phyloP scores from a whole-genome alignment of 2,797 vertebrate genomes.

The Karalla daura region DNA sequence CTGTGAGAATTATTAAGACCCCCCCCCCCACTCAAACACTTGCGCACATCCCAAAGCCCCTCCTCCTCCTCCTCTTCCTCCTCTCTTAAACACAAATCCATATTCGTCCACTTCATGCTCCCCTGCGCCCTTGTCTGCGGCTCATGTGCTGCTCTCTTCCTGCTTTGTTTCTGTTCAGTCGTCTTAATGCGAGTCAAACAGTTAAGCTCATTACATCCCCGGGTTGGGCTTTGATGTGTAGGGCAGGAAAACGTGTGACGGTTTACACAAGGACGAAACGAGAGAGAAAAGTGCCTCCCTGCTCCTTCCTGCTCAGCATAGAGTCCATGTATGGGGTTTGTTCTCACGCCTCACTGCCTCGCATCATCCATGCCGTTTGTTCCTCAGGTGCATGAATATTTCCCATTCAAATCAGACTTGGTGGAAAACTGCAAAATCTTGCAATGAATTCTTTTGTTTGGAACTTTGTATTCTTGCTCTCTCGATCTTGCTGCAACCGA shows the following conservation, averaged over 20 bases:
- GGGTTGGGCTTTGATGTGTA: conserved; percentile 59
- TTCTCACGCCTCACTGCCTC: too few species aligned
- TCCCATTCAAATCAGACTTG: neutral
- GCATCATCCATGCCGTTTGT: neutral
- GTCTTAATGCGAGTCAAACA: conserved; percentile 47
- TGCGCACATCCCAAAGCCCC: too few species aligned
- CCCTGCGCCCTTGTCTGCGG: conserved; percentile 43
- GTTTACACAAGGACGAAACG: conserved; percentile 41
- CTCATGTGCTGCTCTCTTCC: conserved; percentile 53
- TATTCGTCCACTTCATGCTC: conserved; percentile 41
- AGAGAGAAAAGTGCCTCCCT: neutral
- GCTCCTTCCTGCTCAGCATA: neutral
- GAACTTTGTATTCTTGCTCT: neutral
- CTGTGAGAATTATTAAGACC: conserved; percentile 69
- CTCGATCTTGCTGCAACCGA: neutral
- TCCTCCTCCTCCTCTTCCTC: neutral
- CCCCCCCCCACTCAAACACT: too few species aligned
- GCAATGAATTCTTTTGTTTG: neutral
- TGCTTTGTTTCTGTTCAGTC: conserved; percentile 61
- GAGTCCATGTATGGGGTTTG: neutral
- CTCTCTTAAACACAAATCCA: conserved; percentile 47
- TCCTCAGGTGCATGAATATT: neutral
- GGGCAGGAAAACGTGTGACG: conserved; percentile 41
- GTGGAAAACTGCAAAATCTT: too few species aligned
- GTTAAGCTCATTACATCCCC: conserved; percentile 63